Evolutionary conservation across 2,888 invertebrate genomes (phyloP), one percentile per base, ranked within the genome.

Genomic region (Frankliniella fusca): DNA sequence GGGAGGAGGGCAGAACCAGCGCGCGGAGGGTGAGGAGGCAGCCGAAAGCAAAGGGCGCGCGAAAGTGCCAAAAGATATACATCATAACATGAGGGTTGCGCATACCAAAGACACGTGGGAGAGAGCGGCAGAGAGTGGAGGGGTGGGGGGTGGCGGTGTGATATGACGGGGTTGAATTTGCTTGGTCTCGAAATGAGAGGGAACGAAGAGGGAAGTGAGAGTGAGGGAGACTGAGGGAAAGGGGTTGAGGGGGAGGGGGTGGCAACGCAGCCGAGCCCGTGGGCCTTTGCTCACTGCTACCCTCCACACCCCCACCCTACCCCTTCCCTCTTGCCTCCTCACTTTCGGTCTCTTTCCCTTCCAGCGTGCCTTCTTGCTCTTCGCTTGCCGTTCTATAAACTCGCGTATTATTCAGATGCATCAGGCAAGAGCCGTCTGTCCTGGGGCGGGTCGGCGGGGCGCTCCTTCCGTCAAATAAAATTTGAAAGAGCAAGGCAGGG

Each of bases 401-500:
- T 76, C 27, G 70, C 70, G 70, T 76, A 76, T 76, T 76, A 76
- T 76, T 76, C 70, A 76, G 70, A 76, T 76, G 70, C 70, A 76
- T 27, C 70, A 23, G 70, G 27, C 70, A 76, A 27, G 27, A 27
- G 11, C 70, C 18, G 61, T 38, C 38, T 5, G 38, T 38, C 38
- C 38, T 5, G 38, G 38, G 38, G 38, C 38, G 38, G 38, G 38
- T 2, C 38, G 38, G 38, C 3, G 70, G 8, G 27, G 70, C 5
- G 70, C 70, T 27, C 70, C 12, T n/a, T 23, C 27, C 70, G 70
- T 76, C 70, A 76, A 76, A 76, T 76, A 76, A 76, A 76, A 76
- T 76, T 76, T 76, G 70, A 76, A 76, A 76, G 70, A 76, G 18
- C 15, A 18, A 54, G 70, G 70, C 70, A 9, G 61, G 15, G 61